Conservation (phyloP, 2,113 vertebrate genomes). For the Eptesicus fuscus region DNA sequence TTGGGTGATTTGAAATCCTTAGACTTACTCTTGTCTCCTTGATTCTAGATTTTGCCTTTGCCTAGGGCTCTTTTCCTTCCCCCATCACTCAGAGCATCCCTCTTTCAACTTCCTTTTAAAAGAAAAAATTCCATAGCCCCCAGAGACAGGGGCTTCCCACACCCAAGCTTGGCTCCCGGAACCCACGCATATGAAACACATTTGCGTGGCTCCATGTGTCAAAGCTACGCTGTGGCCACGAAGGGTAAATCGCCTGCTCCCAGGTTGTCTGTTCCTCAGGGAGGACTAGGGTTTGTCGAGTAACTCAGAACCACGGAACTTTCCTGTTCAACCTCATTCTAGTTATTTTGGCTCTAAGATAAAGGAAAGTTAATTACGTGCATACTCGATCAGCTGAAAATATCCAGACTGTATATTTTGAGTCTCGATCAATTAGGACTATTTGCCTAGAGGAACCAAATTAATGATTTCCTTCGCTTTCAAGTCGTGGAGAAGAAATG, state of each 20-base stretch:
- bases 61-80: not conserved
- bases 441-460: not conserved
- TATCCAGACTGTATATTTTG: constrained; percentile 45
- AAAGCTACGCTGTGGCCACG: rapidly evolving
- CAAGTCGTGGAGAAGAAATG: not conserved
- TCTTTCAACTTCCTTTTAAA: not conserved
- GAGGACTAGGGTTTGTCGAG: too few species aligned
- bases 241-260: rapidly evolving
- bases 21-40: not conserved
- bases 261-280: not conserved
- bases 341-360: constrained; percentile 28
- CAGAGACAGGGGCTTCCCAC: not conserved
- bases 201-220: rapidly evolving
- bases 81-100: not conserved
- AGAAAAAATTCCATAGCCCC: not conserved
- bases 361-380: constrained; percentile 44
- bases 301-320: not conserved
- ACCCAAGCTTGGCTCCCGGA: not conserved
- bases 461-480: constrained; percentile 45
- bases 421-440: constrained; percentile 8
- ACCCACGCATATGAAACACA: not conserved
- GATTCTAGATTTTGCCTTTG: not conserved
- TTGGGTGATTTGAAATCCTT: not conserved
- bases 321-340: not conserved
- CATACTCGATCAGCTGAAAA: constrained; percentile 38